Base-by-base conservation (phyloP, 1,140 invertebrate genomes). In the Eurosta solidaginis region DNA sequence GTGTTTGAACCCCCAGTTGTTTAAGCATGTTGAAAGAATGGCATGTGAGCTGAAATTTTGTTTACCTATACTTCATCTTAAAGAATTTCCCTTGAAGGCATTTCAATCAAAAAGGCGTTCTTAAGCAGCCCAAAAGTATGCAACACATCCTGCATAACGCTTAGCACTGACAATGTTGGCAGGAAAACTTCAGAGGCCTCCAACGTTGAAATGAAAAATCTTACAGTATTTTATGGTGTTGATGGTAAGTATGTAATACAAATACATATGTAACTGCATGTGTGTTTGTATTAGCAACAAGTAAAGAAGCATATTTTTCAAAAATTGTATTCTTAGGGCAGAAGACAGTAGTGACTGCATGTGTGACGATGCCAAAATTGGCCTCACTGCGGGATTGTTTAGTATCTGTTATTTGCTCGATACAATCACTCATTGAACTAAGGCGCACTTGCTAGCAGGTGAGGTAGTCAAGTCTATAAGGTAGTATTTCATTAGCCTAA, bases 71-170 rank as follows among this genome's bases (percentile, higher is more conserved):
- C 76, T 42, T 52, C 54, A 74, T 75, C 78, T n/a, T n/a, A n/a
- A n/a, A n/a, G n/a, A 77, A 79, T 79, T 79, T 79, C 78, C 78
- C 78, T 47, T 33, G 76, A 59, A 76, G 78, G 76, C 50, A 42
- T 77, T 77, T 76, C 75, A 63, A 79, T 79, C 78, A 79, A 79
- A 79, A 59, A 79, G 78, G 78, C 74, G 78, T 77, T 77, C 78
- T 79, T 79, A 79, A 77, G 78, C 76, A 77, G 76, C 49, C 68
- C n/a, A 68, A 68, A 68, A 74, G 49, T 77, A 68, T 74, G 76
- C 50, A 54, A 74, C 63, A 29, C 76, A 79, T 79, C 77, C 78
- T 76, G 74, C 59, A 74, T 63, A 68, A 40, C 29, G 59, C 33
- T 42, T 68, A 33, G 5, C 36, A 68, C 33, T 59, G 54, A 33